Conservation (phyloP, 2,113 vertebrate genomes). For the Psittacara wagleri region DNA sequence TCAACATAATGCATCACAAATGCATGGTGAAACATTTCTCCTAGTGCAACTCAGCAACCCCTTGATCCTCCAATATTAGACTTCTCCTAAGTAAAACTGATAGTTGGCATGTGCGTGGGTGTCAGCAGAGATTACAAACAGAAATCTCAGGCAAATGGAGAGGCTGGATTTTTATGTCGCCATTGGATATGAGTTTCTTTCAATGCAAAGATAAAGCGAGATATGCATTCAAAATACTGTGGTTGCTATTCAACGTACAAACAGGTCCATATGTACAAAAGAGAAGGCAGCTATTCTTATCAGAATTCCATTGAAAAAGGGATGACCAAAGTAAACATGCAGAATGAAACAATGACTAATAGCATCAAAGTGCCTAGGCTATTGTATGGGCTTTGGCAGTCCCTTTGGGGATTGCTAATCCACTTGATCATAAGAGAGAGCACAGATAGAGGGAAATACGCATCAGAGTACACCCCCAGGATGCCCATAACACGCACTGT, state of each 20-base stretch:
- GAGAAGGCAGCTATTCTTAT: neutral
- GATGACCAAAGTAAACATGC: neutral
- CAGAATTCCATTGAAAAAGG: constrained; percentile 1
- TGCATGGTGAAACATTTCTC: neutral
- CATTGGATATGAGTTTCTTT: neutral
- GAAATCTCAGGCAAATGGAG: neutral
- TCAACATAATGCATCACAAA: neutral
- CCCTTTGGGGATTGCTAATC: neutral
- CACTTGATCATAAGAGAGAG: neutral
- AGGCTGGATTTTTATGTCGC: neutral
- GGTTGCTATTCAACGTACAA: neutral
- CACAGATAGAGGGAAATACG: neutral
- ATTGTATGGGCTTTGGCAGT: neutral
- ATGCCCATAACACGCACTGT: neutral
- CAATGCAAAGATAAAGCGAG: constrained; percentile 6
- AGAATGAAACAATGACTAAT: constrained; percentile 14
- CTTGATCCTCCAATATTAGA: neutral
- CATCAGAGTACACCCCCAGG: neutral
- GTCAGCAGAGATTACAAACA: neutral
- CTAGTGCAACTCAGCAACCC: neutral
- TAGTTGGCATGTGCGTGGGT: neutral
- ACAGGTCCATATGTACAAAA: neutral
- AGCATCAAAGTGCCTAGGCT: neutral
- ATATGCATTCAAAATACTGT: neutral
- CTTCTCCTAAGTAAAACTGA: neutral